Evolutionary conservation across 2,113 vertebrate genomes (phyloP).

Genomic region (Todiramphus chloris): DNA sequence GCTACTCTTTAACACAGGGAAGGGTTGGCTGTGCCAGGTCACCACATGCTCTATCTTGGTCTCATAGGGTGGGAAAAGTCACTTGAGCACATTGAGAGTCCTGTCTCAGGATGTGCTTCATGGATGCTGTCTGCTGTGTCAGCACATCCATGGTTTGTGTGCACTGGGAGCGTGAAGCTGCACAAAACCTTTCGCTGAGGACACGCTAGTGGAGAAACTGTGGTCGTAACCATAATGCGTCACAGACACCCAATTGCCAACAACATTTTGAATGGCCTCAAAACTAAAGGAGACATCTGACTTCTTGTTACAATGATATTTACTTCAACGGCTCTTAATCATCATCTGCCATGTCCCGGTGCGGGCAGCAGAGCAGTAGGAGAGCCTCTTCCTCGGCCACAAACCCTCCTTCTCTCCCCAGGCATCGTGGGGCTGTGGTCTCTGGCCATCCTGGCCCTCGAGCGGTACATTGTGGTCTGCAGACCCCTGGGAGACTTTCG

Average conservation of each 20-base stretch:
- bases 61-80: neutral
- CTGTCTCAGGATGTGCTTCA: rapidly evolving
- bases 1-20: rapidly evolving
- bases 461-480: slow-evolving; percentile 70
- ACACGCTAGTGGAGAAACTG: neutral
- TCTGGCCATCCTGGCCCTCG: slow-evolving; percentile 70
- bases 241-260: neutral
- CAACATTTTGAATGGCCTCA: neutral
- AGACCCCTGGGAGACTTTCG: slow-evolving; percentile 68
- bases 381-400: neutral
- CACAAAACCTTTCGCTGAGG: neutral
- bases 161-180: neutral
- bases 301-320: neutral
- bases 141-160: neutral
- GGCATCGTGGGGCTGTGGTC: slow-evolving; percentile 76
- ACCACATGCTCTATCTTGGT: rapidly evolving
- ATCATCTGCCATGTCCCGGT: rapidly evolving
- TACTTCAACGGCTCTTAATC: neutral
- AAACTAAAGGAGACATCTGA: rapidly evolving
- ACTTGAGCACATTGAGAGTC: rapidly evolving
- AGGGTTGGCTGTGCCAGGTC: neutral
- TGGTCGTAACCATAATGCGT: rapidly evolving
- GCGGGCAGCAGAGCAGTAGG: neutral
- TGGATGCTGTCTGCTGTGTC: neutral
- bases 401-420: neutral